These are phyloP conservation scores for Pararge aegeria DNA, from an alignment of 1,140 invertebrate species.

Conservation along the genomic window DNA sequence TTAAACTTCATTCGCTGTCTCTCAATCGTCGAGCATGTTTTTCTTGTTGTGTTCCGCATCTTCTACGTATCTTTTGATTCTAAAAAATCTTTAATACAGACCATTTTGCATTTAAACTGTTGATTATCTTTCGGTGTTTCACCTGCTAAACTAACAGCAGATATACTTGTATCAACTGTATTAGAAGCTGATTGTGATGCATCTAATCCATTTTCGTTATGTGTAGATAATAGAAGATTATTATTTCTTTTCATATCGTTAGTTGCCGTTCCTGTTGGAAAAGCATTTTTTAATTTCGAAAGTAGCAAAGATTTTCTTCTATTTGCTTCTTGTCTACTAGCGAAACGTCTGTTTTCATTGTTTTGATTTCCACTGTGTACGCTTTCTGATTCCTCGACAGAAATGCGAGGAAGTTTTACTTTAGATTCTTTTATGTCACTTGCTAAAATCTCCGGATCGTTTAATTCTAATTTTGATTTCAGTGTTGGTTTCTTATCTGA, in stretches of 20 bases:
- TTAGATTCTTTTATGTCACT: constrained; percentile 6
- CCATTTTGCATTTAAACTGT: constrained; percentile 59
- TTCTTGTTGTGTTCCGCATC: too few species aligned
- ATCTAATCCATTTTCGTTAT: constrained; percentile 1
- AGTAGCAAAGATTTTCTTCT: neutral
- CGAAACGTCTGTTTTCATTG: neutral
- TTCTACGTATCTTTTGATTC: neutral
- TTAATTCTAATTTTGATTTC: constrained; percentile 5
- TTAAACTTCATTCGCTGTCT: too few species aligned
- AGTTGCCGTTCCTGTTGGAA: neutral
- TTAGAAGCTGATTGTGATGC: constrained; percentile 38
- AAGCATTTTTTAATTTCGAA: constrained; percentile 5
- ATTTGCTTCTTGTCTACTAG: neutral
- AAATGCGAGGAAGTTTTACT: neutral
- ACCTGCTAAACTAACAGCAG: constrained; percentile 14
- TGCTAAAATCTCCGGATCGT: constrained; percentile 13
- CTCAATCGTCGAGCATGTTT: too few species aligned
- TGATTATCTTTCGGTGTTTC: constrained; percentile 50
- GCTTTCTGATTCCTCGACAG: neutral
- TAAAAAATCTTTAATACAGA: constrained; percentile 45
- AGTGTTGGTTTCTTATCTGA: constrained; percentile 1
- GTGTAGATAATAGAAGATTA: constrained; percentile 2
- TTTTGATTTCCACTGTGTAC: neutral
- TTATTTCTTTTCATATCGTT: neutral
- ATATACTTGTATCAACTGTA: constrained; percentile 21